A percentile compares a stretch with the other conserved stretches of the same genome.
Conservation (phyloP, 2,888 invertebrate species). For the Melinaea marsaeus region DNA sequence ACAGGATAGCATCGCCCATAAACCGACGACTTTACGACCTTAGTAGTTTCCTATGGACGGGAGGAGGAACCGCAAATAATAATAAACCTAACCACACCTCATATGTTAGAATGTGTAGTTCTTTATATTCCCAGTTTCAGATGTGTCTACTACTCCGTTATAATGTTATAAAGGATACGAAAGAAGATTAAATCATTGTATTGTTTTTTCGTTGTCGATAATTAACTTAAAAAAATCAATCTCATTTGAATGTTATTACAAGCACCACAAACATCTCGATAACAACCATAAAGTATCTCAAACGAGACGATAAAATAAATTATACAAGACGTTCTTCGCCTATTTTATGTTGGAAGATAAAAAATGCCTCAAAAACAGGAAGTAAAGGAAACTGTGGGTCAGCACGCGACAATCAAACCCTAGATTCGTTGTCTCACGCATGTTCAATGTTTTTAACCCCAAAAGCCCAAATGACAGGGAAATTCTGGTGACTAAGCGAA, state of each 20-base stretch:
- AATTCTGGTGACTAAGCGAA: conserved; percentile 28
- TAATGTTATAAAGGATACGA: too few relatives aligned
- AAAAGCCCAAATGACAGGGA: conserved; percentile 13
- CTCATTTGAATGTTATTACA: too few relatives aligned
- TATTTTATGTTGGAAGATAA: neutral
- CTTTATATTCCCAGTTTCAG: too few relatives aligned
- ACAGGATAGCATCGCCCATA: conserved; percentile 16
- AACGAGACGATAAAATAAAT: neutral
- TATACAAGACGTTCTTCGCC: neutral
- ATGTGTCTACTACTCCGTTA: too few relatives aligned
- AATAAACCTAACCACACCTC: conserved; percentile 7
- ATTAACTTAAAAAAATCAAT: too few relatives aligned
- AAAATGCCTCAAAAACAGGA: neutral
- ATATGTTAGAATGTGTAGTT: neutral
- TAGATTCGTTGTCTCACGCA: conserved; percentile 24
- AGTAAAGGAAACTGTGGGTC: conserved; percentile 8
- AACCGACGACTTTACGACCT: conserved; percentile 12
- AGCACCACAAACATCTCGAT: neutral
- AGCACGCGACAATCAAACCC: conserved; percentile 21
- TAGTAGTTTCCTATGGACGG: conserved; percentile 6
- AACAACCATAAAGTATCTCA: neutral
- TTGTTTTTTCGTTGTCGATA: too few relatives aligned
- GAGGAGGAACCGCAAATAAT: conserved; percentile 20
- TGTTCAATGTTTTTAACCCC: conserved; percentile 19
- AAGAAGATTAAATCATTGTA: too few relatives aligned